Evolutionary conservation across 2,888 invertebrate genomes (phyloP).

Genomic region (Chymomyza fuscimana): DNA sequence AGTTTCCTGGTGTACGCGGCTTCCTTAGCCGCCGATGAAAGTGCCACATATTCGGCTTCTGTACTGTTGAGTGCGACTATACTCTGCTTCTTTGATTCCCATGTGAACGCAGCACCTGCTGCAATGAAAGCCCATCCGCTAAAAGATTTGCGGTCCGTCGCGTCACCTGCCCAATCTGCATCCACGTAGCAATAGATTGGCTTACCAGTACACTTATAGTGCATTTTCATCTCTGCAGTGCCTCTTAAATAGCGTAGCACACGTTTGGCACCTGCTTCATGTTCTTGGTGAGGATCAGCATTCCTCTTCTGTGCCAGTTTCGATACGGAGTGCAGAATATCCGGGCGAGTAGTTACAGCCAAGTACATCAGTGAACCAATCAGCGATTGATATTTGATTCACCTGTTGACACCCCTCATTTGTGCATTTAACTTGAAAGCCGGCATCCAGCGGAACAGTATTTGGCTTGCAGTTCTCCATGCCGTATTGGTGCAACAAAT

Average conservation of each 20-base stretch:
- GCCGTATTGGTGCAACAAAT: constrained; percentile 22
- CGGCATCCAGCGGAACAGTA: constrained; percentile 17
- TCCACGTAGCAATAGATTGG: constrained; percentile 14
- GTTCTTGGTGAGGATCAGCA: constrained; percentile 26
- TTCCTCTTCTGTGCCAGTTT: constrained; percentile 26
- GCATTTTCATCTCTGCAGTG: too few species aligned
- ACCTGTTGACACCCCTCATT: constrained; percentile 12
- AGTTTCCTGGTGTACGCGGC: constrained; percentile 26
- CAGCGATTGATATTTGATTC: constrained; percentile 31
- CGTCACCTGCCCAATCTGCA: constrained; percentile 37
- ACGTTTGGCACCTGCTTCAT: constrained; percentile 18
- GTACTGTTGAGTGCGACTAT: constrained; percentile 26
- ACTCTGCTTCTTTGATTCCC: constrained; percentile 23
- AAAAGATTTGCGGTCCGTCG: constrained; percentile 31
- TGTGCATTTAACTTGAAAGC: constrained; percentile 21
- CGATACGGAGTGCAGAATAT: constrained; percentile 32
- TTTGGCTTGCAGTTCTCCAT: constrained; percentile 17
- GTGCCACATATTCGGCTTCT: constrained; percentile 23
- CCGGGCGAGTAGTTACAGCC: constrained; percentile 36
- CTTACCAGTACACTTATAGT: too few species aligned
- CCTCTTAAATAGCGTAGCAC: too few species aligned
- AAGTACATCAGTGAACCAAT: constrained; percentile 44
- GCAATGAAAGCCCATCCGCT: constrained; percentile 26
- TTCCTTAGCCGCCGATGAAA: constrained; percentile 35
- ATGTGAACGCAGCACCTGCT: constrained; percentile 19